Percentiles rank a stretch among this genome's conserved stretches.
Conservation (phyloP, 2,888 invertebrate genomes). For the Cryptosula pallasiana region DNA sequence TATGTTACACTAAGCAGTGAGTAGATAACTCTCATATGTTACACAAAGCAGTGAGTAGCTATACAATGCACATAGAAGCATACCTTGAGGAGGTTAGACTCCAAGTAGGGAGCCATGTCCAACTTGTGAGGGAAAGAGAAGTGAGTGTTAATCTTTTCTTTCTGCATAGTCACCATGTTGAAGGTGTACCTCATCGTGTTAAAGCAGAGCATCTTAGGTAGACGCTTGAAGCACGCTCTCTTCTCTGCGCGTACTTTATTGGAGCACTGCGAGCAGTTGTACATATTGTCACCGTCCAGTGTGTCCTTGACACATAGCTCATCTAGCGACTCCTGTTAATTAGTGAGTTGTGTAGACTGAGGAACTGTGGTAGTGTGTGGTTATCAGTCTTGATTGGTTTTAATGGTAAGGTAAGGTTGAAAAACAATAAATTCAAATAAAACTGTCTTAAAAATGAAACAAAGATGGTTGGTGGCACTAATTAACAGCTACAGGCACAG, state of each 20-base stretch:
- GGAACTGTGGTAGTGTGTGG: too few relatives aligned
- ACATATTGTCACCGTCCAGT: conserved; percentile 94
- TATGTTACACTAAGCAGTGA: too few relatives aligned
- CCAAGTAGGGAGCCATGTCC: conserved; percentile 91
- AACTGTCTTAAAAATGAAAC: conserved; percentile 14
- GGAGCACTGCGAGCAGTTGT: conserved; percentile 90
- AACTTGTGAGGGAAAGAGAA: conserved; percentile 88
- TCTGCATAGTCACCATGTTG: conserved; percentile 94
- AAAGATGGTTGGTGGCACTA: not conserved
- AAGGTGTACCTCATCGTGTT: conserved; percentile 96
- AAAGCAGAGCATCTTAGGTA: conserved; percentile 87
- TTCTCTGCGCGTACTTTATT: conserved; percentile 93
- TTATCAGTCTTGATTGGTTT: too few relatives aligned
- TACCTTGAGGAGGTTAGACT: conserved; percentile 71
- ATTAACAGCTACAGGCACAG: too few relatives aligned
- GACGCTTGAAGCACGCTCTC: conserved; percentile 84
- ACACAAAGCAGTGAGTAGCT: too few relatives aligned
- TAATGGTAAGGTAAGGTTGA: too few relatives aligned
- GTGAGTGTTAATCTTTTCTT: conserved; percentile 94
- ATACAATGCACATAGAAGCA: too few relatives aligned
- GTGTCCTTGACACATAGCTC: conserved; percentile 97
- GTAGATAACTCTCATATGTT: too few relatives aligned
- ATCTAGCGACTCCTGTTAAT: conserved; percentile 71
- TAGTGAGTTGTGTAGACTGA: not conserved
- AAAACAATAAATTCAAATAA: not conserved